Conservation (phyloP, 2,888 invertebrate genomes). For the Tetragnatha montana region DNA sequence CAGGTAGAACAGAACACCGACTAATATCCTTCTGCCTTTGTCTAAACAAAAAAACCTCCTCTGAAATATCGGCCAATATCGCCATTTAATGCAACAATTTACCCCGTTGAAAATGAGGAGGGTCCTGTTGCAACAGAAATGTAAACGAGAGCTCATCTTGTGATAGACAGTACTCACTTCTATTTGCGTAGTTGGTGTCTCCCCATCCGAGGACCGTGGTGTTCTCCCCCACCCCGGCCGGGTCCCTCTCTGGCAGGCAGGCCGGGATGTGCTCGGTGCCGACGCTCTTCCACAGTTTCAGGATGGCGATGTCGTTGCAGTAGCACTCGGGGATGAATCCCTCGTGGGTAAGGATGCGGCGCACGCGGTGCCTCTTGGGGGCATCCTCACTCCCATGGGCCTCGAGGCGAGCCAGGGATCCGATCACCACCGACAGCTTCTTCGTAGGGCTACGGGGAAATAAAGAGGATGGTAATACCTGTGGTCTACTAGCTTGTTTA, state of each 20-base stretch:
- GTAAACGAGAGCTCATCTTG: too few relatives aligned
- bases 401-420: background rate
- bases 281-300: background rate
- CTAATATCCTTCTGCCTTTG: too few relatives aligned
- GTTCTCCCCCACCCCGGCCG: constrained; percentile 32
- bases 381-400: background rate
- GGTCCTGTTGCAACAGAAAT: too few relatives aligned
- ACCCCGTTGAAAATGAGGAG: too few relatives aligned
- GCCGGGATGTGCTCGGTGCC: background rate
- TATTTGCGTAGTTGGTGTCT: constrained; percentile 12
- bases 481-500: too few relatives aligned
- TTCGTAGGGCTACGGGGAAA: background rate
- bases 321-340: constrained; percentile 36
- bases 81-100: too few relatives aligned
- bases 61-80: too few relatives aligned
- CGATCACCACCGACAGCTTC: constrained; percentile 3
- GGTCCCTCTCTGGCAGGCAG: constrained; percentile 41
- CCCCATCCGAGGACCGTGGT: constrained; percentile 53
- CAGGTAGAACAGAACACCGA: too few relatives aligned
- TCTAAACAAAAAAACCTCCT: too few relatives aligned
- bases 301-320: constrained; percentile 56
- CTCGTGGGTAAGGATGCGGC: constrained; percentile 3
- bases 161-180: too few relatives aligned
- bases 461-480: too few relatives aligned
- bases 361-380: background rate